Evolutionary conservation across 2,113 vertebrate genomes (phyloP).

Genomic region (Gadus chalcogrammus): DNA sequence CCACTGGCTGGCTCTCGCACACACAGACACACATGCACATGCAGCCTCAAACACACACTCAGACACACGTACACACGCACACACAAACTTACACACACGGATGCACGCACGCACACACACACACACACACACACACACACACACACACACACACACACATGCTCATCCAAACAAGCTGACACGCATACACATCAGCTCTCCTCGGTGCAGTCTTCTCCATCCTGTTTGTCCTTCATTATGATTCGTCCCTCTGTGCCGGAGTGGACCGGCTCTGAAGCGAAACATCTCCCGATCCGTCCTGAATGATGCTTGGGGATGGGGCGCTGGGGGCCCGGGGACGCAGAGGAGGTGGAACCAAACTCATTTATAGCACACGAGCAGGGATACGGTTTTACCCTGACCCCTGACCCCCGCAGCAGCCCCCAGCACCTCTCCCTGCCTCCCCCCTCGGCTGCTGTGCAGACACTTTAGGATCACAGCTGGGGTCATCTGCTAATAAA

Average conservation of each 20-base stretch:
- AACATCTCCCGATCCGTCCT: not conserved
- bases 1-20: too few relatives aligned
- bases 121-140: too few relatives aligned
- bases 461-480: slow-evolving; percentile 60
- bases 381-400: not conserved
- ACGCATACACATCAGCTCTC: too few relatives aligned
- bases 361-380: slow-evolving; percentile 43
- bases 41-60: too few relatives aligned
- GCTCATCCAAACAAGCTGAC: too few relatives aligned
- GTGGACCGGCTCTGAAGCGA: slow-evolving; percentile 39
- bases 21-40: too few relatives aligned
- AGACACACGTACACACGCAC: too few relatives aligned
- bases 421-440: slow-evolving; percentile 48
- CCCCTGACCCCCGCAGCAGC: not conserved
- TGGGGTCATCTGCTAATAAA: slow-evolving; percentile 62
- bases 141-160: too few relatives aligned
- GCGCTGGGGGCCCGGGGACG: slow-evolving; percentile 21
- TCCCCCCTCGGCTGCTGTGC: slow-evolving; percentile 46
- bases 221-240: too few relatives aligned
- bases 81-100: too few relatives aligned
- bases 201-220: too few relatives aligned
- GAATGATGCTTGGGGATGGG: slow-evolving; percentile 5
- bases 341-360: slow-evolving; percentile 27
- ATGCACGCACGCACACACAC: too few relatives aligned
- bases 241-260: slow-evolving; percentile 29